Percentiles rank a stretch among this genome's conserved stretches.
Evolutionary conservation across 2,888 invertebrate species (phyloP).

Genomic region (Acanthosoma haemorrhoidale): DNA sequence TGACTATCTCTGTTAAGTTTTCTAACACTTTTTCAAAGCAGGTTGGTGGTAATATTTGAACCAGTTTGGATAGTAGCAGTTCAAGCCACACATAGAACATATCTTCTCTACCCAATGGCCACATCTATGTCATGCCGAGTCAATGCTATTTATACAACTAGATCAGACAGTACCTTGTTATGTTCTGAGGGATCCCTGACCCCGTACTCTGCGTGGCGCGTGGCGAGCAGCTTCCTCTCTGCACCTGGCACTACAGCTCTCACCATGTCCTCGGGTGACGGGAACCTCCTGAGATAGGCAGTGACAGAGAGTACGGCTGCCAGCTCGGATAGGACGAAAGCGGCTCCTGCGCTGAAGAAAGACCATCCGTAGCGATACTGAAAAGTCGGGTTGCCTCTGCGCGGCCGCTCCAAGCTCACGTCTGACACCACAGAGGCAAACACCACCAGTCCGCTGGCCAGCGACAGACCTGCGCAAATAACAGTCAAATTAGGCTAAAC

Average conservation of each 20-base stretch:
- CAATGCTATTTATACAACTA: no score
- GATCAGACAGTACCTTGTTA: conserved; percentile 35
- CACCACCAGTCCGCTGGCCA: conserved; percentile 57
- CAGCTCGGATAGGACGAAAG: conserved; percentile 47
- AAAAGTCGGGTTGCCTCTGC: conserved; percentile 45
- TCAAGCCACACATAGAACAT: no score
- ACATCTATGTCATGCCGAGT: no score
- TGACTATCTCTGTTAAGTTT: no score
- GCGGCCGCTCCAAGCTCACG: conserved; percentile 51
- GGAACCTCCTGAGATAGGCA: conserved; percentile 56
- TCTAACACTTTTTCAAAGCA: no score
- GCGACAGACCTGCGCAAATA: conserved; percentile 52
- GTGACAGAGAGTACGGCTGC: conserved; percentile 48
- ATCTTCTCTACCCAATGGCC: no score
- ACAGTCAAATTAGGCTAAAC: conserved; percentile 35
- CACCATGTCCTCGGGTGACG: conserved; percentile 58
- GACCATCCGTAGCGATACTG: conserved; percentile 58
- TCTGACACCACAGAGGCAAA: conserved; percentile 58
- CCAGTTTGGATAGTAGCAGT: no score
- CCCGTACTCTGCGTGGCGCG: conserved; percentile 52
- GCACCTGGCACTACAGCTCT: conserved; percentile 58
- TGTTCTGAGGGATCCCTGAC: conserved; percentile 44
- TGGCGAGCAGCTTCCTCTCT: conserved; percentile 48
- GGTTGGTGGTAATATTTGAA: no score
- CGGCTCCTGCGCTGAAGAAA: conserved; percentile 56